Conservation (phyloP, 2,888 invertebrate genomes). For the Spodoptera picta region DNA sequence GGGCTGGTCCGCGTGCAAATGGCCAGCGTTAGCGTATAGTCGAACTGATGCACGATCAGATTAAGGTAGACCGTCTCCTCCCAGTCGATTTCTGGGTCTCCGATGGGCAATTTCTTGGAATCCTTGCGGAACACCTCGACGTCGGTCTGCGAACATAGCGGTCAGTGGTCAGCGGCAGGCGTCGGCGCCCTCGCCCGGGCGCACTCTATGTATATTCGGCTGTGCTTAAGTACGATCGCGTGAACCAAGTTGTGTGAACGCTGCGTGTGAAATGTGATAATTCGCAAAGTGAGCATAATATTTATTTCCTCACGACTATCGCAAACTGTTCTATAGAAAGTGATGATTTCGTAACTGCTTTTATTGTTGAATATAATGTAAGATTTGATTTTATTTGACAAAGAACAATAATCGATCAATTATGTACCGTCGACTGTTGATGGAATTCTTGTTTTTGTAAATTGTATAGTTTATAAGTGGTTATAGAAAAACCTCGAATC, state of each 20-base stretch:
- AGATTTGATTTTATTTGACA: conserved; percentile 71
- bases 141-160: conserved; percentile 91
- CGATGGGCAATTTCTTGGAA: conserved; percentile 98
- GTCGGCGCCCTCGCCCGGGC: conserved; percentile 18
- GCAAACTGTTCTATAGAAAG: conserved; percentile 64
- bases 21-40: conserved; percentile 98
- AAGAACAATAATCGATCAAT: conserved; percentile 75
- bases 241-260: conserved; percentile 41
- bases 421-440: conserved; percentile 72
- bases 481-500: conserved; percentile 80
- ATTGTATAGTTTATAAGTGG: conserved; percentile 84
- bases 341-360: conserved; percentile 72
- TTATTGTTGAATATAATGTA: conserved; percentile 78
- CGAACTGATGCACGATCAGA: conserved; percentile 99
- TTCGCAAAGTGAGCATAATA: conserved; percentile 63
- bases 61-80: conserved; percentile 99
- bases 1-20: conserved; percentile 99
- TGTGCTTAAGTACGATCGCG: conserved; percentile 53
- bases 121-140: conserved; percentile 99
- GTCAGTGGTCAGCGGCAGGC: conserved; percentile 42
- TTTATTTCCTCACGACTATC: conserved; percentile 54
- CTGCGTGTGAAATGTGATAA: conserved; percentile 60
- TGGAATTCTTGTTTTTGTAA: conserved; percentile 79
- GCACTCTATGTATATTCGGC: conserved; percentile 36
- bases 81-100: conserved; percentile 99